phyloP scores from a whole-genome alignment of 2,888 invertebrate species.

The Nezara viridula region DNA sequence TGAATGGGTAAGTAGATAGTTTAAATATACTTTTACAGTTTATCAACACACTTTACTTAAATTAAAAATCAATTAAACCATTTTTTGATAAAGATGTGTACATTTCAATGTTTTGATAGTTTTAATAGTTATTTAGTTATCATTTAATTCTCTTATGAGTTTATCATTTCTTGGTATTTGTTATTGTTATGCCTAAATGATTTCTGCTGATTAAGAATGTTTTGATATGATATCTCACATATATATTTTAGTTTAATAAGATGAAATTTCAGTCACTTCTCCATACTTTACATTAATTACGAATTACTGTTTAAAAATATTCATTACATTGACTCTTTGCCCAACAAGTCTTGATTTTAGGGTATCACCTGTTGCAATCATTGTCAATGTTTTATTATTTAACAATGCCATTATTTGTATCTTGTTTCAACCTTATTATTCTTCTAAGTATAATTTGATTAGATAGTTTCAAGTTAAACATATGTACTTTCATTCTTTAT shows the following conservation, averaged over 20 bases:
- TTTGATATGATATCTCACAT: neutral
- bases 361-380: conserved; percentile 60
- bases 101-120: conserved; percentile 1
- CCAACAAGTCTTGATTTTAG: neutral
- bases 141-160: neutral
- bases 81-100: neutral
- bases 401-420: neutral
- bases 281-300: too few relatives aligned
- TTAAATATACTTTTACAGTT: neutral
- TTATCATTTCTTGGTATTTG: neutral
- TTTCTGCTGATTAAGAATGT: neutral
- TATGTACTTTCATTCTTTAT: neutral
- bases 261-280: neutral
- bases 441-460: neutral
- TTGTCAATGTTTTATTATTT: neutral
- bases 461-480: neutral
- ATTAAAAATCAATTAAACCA: neutral
- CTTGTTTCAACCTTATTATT: neutral
- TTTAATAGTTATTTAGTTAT: neutral
- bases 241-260: neutral
- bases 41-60: neutral
- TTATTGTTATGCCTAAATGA: neutral
- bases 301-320: neutral
- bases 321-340: neutral
- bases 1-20: conserved; percentile 58